Base-by-base conservation (phyloP, 2,888 invertebrate species). In the Bursaphelenchus okinawaensis region DNA sequence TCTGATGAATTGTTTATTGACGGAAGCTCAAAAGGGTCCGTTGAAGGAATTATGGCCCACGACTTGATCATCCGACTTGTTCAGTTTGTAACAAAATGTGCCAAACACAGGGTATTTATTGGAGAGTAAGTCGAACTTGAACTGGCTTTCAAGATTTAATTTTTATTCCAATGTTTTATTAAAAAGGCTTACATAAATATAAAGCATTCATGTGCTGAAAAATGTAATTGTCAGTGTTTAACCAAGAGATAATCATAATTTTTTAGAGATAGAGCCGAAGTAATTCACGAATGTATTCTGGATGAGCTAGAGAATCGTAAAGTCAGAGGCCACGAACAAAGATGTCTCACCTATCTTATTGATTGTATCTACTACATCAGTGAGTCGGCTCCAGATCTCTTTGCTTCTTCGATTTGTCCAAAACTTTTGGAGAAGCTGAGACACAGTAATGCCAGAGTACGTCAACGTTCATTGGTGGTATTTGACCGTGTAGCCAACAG, bases 261-360 rank as follows among this genome's bases (percentile, higher is more conserved):
- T n/a, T 59, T 77, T n/a, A 78, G 78, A 60, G 78, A 79, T 19
- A 71, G 75, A 23, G 75, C 74, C 54, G 73, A 75, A 23, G 26
- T 69, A n/a, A 68, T 75, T 12, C 62, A 67, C 20, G 70, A 71
- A 51, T 66, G 67, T 3, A 64, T 79, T 20, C 63, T 79, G 27
- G 73, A 74, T 52, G 77, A 79, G 58, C 58, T 79, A 52, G 75
- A 74, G 55, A 79, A 79, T 67, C 70, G 68, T 7, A 73, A 75
- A 58, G 71, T 74, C 9, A 69, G 69, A 40, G 78, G 77, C n/a
- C 77, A 79, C 67, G 77, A 79, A 61, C 65, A 71, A 51, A 68
- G 79, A 9, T 79, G 79, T 64, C 62, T 76, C 12, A 65, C 69
- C 9, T 70, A 72, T 50, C 63, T 79, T 27, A 68, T 75, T 0